Base-by-base conservation (phyloP, 37 sponge, comb jelly and placozoan species). In the Theonella swinhoei region DNA sequence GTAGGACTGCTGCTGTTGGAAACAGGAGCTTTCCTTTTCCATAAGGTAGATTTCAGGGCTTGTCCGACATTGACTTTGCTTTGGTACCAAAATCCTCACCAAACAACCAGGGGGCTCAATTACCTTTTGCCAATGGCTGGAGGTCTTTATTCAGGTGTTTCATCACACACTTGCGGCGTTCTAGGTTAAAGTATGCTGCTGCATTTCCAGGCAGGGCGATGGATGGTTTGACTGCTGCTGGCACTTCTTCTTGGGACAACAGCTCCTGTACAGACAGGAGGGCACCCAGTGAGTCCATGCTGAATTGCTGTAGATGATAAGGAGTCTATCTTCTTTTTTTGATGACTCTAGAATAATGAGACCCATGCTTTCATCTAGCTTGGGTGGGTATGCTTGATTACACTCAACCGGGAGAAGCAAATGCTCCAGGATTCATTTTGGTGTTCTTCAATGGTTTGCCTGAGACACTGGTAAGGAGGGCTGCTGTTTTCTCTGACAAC, bases 161-260 rank as follows among this genome's bases (percentile, higher is more conserved):
- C 68, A 79, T 64, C 2, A 79, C n/a, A 14, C 28, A 23, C 28
- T 65, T 79, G 28, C 79, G 64, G 11, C 79, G 64, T 47, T 79
- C 79, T 25, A 65, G 42, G n/a, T 31, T 39, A 42, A 79, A 79
- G 68, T 79, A 68, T 23, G 79, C 79, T 65, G 79, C 31, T 7
- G 68, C 79, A 65, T 79, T 79, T n/a, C 42, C 68, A n/a, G 65
- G 39, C 4, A 79, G 29, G 26, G 2, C 0, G 24, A 79, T 25
- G 26, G 32, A 7, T 3, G 68, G 24, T 4, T 79, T 35, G 1
- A 64, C 14, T 4, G 68, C 79, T 17, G 4, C 17, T n/a, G 31
- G 36, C 1, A 24, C 42, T 24, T 2, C 2, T 25, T 65, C 79
- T 14, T 42, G 75, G 3, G 14, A 17, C 75, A 39, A 42, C 26